These are phyloP conservation scores for Caenorhabditis briggsae DNA, from an alignment of 1,140 invertebrate species.

Conservation along the genomic window DNA sequence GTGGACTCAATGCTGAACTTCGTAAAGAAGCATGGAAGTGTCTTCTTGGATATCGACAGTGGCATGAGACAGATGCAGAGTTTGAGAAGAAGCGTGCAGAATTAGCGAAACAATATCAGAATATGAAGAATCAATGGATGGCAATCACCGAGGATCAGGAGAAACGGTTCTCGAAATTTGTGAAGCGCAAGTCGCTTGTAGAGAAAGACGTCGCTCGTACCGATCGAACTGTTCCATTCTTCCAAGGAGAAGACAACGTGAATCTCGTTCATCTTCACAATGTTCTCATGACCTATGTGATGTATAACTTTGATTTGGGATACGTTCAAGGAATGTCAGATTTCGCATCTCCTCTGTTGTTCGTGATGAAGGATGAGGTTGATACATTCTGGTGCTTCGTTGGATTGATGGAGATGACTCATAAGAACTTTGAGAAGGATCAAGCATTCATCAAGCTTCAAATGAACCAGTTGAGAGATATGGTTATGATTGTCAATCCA, in stretches of 20 bases:
- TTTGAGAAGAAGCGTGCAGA: slow-evolving; percentile 80
- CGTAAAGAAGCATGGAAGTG: slow-evolving; percentile 94
- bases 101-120: slow-evolving; percentile 87
- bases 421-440: slow-evolving; percentile 95
- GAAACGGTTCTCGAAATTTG: slow-evolving; percentile 87
- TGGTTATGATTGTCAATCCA: slow-evolving; percentile 87
- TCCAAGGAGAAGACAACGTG: slow-evolving; percentile 89
- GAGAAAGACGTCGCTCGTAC: slow-evolving; percentile 98
- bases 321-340: slow-evolving; percentile 92
- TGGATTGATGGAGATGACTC: slow-evolving; percentile 91
- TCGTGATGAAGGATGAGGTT: slow-evolving; percentile 90
- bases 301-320: slow-evolving; percentile 99
- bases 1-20: slow-evolving; percentile 80
- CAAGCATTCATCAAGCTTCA: slow-evolving; percentile 96
- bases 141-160: slow-evolving; percentile 90
- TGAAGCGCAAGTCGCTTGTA: slow-evolving; percentile 93
- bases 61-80: slow-evolving; percentile 85
- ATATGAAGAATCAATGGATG: slow-evolving; percentile 96
- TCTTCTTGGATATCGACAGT: slow-evolving; percentile 89
- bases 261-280: slow-evolving; percentile 89
- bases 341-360: slow-evolving; percentile 90
- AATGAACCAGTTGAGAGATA: slow-evolving; percentile 86
- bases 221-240: slow-evolving; percentile 91
- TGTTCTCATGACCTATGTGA: slow-evolving; percentile 98
- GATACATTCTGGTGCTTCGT: slow-evolving; percentile 99